These are phyloP conservation scores for Pterocles burchelli DNA, from an alignment of 2,113 vertebrate species.

Conservation along the genomic window DNA sequence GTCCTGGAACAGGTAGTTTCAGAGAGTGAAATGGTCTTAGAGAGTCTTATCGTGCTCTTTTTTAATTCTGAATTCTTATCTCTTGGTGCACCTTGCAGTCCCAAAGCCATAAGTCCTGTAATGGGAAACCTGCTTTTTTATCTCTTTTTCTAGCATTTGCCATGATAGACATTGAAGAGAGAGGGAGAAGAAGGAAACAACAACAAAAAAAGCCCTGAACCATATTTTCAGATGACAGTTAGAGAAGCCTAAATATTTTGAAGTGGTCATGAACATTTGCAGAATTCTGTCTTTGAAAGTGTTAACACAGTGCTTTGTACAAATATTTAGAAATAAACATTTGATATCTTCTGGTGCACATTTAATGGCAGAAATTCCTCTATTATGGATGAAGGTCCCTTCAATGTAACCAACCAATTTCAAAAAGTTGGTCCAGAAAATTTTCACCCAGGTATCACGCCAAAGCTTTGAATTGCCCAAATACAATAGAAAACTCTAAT, in stretches of 20 bases:
- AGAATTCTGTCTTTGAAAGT: background rate
- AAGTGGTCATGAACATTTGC: background rate
- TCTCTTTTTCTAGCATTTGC: constrained; percentile 1
- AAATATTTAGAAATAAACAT: background rate
- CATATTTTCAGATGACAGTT: constrained; percentile 13
- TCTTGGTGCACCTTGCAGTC: constrained; percentile 67
- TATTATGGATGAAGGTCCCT: background rate
- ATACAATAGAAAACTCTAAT: background rate
- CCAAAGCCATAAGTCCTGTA: constrained; percentile 59
- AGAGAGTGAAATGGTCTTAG: constrained; percentile 52
- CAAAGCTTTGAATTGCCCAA: background rate
- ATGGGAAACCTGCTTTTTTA: constrained; percentile 57
- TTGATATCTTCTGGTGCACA: background rate
- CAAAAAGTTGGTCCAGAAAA: background rate
- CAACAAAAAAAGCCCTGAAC: background rate
- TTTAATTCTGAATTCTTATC: constrained; percentile 73
- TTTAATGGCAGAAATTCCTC: background rate
- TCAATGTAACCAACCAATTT: background rate
- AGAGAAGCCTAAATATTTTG: background rate
- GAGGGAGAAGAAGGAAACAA: background rate
- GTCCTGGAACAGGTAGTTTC: constrained; percentile 50
- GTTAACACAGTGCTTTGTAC: background rate
- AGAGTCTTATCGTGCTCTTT: constrained; percentile 61
- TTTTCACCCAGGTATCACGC: background rate
- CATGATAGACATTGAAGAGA: background rate